phyloP scores from a whole-genome alignment of 2,113 vertebrate genomes.

The Zosterops lateralis region DNA sequence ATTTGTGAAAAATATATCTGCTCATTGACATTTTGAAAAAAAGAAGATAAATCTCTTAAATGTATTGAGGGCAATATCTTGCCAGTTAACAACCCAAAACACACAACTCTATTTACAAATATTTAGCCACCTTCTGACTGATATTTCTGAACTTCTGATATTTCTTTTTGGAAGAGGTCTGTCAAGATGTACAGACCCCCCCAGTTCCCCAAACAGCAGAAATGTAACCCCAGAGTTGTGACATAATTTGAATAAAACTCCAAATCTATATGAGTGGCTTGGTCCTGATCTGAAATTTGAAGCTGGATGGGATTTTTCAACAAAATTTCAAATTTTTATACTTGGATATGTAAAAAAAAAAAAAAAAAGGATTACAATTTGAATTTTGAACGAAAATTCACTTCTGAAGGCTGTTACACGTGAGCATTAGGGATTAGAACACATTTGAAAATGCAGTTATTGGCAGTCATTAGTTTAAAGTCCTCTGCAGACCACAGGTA shows the following conservation, averaged over 20 bases:
- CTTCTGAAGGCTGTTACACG: neutral
- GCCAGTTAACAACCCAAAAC: neutral
- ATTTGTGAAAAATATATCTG: constrained; percentile 21
- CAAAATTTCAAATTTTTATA: neutral
- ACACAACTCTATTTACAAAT: neutral
- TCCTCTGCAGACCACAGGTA: neutral
- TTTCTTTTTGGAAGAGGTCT: neutral
- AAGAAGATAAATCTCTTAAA: neutral
- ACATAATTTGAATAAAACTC: neutral
- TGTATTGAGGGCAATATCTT: neutral
- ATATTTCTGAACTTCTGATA: neutral
- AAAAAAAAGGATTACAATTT: neutral
- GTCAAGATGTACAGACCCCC: neutral
- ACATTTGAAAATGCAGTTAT: neutral
- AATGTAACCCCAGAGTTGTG: neutral
- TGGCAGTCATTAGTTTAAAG: neutral
- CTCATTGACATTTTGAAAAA: neutral
- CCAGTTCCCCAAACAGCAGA: neutral
- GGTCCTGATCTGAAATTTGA: neutral
- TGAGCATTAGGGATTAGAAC: neutral
- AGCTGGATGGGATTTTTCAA: neutral
- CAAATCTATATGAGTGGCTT: neutral
- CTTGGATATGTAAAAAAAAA: neutral
- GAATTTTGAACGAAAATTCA: neutral
- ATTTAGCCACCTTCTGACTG: neutral